Evolutionary conservation across 2,888 invertebrate genomes (phyloP).

Genomic region (Andrena minutula): DNA sequence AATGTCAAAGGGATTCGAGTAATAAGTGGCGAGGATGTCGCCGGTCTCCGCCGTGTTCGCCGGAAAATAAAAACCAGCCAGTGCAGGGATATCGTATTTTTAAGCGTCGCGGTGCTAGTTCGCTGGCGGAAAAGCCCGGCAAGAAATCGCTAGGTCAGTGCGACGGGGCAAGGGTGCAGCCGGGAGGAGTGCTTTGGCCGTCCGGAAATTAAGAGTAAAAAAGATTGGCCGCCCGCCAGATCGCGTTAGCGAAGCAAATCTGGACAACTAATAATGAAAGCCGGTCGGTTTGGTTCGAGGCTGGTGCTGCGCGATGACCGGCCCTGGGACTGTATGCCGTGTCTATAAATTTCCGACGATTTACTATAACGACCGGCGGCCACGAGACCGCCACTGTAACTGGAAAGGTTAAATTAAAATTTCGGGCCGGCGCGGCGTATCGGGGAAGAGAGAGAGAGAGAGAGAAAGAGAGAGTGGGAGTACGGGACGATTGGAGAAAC

Average conservation of each 20-base stretch:
- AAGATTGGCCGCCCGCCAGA: conserved; percentile 70
- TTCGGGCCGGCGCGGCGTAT: conserved; percentile 32
- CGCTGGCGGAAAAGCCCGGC: background rate
- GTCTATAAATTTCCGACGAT: conserved; percentile 67
- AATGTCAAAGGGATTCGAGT: conserved; percentile 34
- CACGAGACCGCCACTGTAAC: conserved; percentile 52
- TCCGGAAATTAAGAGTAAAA: conserved; percentile 70
- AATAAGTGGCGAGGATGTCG: conserved; percentile 18
- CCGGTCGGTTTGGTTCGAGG: conserved; percentile 39
- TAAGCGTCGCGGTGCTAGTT: conserved; percentile 9
- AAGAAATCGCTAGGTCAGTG: conserved; percentile 37
- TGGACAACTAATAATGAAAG: conserved; percentile 74
- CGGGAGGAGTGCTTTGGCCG: conserved; percentile 46
- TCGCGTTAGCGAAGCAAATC: conserved; percentile 69
- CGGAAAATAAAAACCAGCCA: conserved; percentile 23
- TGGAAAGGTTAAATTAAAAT: conserved; percentile 62
- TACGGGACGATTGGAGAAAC: conserved; percentile 34
- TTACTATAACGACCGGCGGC: conserved; percentile 62
- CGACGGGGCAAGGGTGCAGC: conserved; percentile 31
- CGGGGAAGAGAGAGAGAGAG: background rate
- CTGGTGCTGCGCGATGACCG: conserved; percentile 22
- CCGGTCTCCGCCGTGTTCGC: background rate
- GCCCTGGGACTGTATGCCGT: conserved; percentile 31
- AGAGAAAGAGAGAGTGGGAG: background rate
- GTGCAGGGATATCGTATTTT: conserved; percentile 33